A percentile compares a stretch with the other conserved stretches of the same genome.
Conservation (phyloP, 2,113 vertebrate species). For the Catharus bicknelli region DNA sequence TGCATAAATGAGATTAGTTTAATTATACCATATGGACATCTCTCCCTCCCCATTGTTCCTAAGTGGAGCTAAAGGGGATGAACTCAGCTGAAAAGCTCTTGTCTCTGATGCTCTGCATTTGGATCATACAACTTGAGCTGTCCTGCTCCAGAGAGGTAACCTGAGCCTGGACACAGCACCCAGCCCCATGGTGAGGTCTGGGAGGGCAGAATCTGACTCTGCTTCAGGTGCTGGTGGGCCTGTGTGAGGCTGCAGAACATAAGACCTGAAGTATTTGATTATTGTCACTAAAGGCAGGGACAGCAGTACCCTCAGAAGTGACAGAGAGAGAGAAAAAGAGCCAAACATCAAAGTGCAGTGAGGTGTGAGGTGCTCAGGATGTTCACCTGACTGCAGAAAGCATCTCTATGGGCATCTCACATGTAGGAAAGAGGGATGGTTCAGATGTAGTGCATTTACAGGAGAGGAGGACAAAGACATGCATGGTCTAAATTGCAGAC, state of each 20-base stretch:
- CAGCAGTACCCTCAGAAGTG: not conserved
- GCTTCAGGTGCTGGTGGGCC: not conserved
- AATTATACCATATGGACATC: not conserved
- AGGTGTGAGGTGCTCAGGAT: not conserved
- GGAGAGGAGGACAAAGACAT: not conserved
- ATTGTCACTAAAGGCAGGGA: not conserved
- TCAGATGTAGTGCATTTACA: not conserved
- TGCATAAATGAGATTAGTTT: not conserved
- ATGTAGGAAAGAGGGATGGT: not conserved
- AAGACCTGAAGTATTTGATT: not conserved
- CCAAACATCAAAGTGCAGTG: rapidly evolving
- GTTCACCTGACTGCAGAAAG: not conserved
- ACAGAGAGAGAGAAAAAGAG: not conserved
- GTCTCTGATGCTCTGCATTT: not conserved
- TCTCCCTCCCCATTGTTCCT: not conserved
- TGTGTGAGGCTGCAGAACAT: not conserved
- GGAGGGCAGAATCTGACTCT: not conserved
- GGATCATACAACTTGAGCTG: not conserved
- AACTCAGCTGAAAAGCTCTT: not conserved
- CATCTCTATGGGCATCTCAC: not conserved
- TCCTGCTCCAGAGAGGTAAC: not conserved
- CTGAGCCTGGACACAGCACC: not conserved
- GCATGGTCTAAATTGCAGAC: not conserved
- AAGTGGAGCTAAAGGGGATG: not conserved
- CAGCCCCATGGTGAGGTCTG: not conserved